Evolutionary conservation across 1,140 invertebrate genomes (phyloP), one percentile per base, ranked within the genome.

Genomic region (Drosophila yakuba): DNA sequence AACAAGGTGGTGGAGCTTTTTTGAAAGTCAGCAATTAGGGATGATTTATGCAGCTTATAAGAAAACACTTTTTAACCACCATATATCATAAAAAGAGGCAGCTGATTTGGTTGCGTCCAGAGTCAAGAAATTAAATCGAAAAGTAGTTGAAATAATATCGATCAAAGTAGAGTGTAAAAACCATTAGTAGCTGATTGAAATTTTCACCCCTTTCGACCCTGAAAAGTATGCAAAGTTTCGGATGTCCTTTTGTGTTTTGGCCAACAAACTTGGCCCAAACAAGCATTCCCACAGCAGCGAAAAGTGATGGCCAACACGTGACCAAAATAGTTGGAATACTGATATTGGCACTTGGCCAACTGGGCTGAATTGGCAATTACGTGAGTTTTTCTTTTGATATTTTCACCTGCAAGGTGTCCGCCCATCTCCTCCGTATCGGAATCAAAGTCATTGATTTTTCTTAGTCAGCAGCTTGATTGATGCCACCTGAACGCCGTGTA

Each of bases 381-480:
- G 60, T 69, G 61, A 64, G 73, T 62, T 39, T 39, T 39, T 25
- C 74, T 41, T 41, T 25, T 32, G 32, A 36, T 14, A 39, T 44
- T 15, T 41, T 52, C 76, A 84, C 80, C 80, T 84, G 80, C 44
- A 45, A 48, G 38, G 35, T 58, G 44, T 12, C 55, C 32, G 38
- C 43, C 38, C 43, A 32, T 43, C 20, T 36, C 44, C 35, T 35
- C 47, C 25, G 43, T 66, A 52, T 52, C 41, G 12, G 58, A 82
- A 83, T 83, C 82, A 82, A 75, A 82, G 61, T 57, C 63, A 86
- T 86, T 66, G 82, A 86, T 86, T 86, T 86, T 86, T 79, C 67
- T 66, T 73, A 47, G 56, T 50, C 56, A 51, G 47, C 45, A 45
- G 52, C 44, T 59, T 23, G 62, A 86, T 63, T 74, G 66, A 74